These are phyloP conservation scores for Dicyrtoma fusca DNA, from an alignment of 2,888 invertebrate genomes.

Conservation along the genomic window DNA sequence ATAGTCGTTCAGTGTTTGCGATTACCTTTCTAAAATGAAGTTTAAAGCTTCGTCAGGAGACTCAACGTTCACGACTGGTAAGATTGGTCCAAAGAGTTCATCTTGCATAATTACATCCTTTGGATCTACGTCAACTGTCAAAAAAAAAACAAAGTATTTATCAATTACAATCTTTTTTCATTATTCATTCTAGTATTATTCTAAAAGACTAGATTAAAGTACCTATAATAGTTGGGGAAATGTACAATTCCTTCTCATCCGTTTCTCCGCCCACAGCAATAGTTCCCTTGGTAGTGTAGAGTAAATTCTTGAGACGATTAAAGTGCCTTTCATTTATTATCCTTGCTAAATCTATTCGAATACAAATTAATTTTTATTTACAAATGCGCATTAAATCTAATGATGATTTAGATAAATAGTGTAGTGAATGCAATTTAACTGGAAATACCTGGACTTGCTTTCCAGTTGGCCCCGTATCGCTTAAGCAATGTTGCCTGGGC, in stretches of 20 bases:
- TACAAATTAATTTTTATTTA: no score
- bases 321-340: constrained; percentile 86
- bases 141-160: no score
- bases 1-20: no score
- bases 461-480: constrained; percentile 81
- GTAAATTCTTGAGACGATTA: constrained; percentile 60
- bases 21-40: constrained; percentile 66
- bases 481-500: constrained; percentile 72
- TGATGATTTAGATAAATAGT: no score
- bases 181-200: no score
- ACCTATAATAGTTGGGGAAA: constrained; percentile 76
- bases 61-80: constrained; percentile 66
- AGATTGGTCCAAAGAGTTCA: constrained; percentile 63
- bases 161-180: no score
- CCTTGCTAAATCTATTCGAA: constrained; percentile 70
- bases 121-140: constrained; percentile 10
- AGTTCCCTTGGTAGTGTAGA: constrained; percentile 58
- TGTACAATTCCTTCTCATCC: constrained; percentile 74
- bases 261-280: constrained; percentile 77
- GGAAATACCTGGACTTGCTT: constrained; percentile 68
- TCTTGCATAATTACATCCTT: constrained; percentile 62
- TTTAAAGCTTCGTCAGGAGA: constrained; percentile 87
- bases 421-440: no score
- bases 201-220: neutral
- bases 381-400: no score